Evolutionary conservation across 2,888 invertebrate genomes (phyloP).

Genomic region (Plebejus anna): DNA sequence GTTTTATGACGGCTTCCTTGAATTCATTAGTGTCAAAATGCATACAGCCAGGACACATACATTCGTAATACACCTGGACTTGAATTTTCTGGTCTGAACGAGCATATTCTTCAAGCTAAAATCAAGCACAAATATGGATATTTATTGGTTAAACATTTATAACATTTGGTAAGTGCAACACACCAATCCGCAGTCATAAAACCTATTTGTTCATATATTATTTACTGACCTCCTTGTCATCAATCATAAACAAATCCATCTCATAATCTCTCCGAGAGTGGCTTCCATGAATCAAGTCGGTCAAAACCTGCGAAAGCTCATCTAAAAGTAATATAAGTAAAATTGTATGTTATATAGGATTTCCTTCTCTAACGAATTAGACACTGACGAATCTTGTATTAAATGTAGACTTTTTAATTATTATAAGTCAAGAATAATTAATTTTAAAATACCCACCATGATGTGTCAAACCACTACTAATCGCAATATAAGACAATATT

Average conservation of each 20-base stretch:
- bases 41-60: slow-evolving; percentile 44
- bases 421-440: no score
- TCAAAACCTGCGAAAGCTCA: background rate
- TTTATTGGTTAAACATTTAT: background rate
- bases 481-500: background rate
- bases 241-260: background rate
- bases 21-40: slow-evolving; percentile 38
- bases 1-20: slow-evolving; percentile 34
- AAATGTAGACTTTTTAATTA: no score
- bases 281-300: background rate
- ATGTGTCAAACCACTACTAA: background rate
- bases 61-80: slow-evolving; percentile 48
- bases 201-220: background rate
- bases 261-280: background rate
- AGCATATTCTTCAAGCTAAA: slow-evolving; percentile 1
- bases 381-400: no score
- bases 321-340: background rate
- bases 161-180: no score
- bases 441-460: background rate
- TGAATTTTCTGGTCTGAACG: slow-evolving; percentile 34
- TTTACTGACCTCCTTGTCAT: background rate
- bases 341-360: background rate
- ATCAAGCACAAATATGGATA: background rate
- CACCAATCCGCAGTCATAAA: background rate
- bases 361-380: no score